Percentiles rank a stretch among this genome's conserved stretches.
Conservation (phyloP, 2,888 invertebrate genomes). For the Agrotis segetum region DNA sequence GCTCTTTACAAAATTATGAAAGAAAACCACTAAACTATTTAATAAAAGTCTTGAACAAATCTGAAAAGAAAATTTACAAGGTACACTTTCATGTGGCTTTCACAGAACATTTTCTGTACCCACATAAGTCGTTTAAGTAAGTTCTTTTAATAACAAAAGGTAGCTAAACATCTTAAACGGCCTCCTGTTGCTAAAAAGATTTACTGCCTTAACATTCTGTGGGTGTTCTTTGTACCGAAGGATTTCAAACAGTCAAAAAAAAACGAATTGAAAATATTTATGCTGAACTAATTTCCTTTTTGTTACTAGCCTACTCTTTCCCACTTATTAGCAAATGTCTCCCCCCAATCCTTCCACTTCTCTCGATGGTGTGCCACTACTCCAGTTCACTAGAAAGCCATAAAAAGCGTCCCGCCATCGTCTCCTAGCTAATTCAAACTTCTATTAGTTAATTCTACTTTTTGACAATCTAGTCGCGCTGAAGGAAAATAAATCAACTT, state of each 20-base stretch:
- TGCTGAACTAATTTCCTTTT: no score
- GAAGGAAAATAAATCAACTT: no score
- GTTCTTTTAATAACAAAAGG: conserved; percentile 53
- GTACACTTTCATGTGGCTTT: conserved; percentile 45
- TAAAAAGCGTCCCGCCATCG: no score
- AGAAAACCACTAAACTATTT: conserved; percentile 39
- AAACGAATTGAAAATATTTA: no score
- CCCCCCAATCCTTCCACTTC: no score
- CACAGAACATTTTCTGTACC: conserved; percentile 40
- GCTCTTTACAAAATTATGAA: conserved; percentile 22
- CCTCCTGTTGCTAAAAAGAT: conserved; percentile 54
- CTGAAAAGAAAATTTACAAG: conserved; percentile 44
- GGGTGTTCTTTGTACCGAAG: conserved; percentile 6
- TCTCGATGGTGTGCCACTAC: no score
- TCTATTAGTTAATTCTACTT: no score
- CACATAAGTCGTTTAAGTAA: conserved; percentile 36
- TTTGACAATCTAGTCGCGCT: no score
- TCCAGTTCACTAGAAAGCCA: no score
- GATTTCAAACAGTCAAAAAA: not conserved
- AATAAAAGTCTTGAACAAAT: conserved; percentile 30
- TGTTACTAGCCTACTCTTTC: no score
- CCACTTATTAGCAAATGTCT: no score
- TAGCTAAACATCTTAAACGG: conserved; percentile 45
- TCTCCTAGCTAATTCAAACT: no score
- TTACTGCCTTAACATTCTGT: conserved; percentile 35